These are phyloP conservation scores for Anneissia japonica DNA, from an alignment of 35 echinoderm and acorn worm species.

Conservation along the genomic window DNA sequence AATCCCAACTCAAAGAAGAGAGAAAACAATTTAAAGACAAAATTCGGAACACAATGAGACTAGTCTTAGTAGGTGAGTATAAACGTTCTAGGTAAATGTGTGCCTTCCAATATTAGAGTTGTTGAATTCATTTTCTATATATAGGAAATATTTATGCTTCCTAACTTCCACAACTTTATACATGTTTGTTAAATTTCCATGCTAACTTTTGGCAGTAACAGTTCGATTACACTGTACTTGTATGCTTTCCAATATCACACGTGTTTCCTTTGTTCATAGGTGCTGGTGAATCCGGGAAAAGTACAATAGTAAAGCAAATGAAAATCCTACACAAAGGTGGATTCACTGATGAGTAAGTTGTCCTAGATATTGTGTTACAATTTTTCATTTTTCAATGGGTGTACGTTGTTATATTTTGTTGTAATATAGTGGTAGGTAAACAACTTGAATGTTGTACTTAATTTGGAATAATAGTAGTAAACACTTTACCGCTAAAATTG, in stretches of 20 bases:
- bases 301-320: slow-evolving; percentile 90
- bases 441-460: too few species aligned
- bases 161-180: not conserved
- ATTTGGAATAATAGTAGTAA: too few species aligned
- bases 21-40: slow-evolving; percentile 62
- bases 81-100: not conserved
- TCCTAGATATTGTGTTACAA: too few species aligned
- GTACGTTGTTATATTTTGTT: too few species aligned
- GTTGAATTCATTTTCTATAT: not conserved
- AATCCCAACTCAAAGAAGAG: slow-evolving; percentile 63
- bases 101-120: not conserved
- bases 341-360: slow-evolving; percentile 61
- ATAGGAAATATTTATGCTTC: not conserved
- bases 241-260: not conserved
- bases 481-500: too few species aligned
- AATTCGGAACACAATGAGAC: slow-evolving; percentile 76
- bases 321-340: slow-evolving; percentile 90
- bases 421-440: too few species aligned
- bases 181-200: not conserved
- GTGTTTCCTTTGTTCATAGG: slow-evolving; percentile 13
- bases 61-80: slow-evolving; percentile 75
- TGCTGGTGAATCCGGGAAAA: slow-evolving; percentile 84
- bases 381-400: too few species aligned
- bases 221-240: not conserved
- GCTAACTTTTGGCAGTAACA: not conserved